Evolutionary conservation across 2,113 vertebrate species (phyloP), one percentile per base, ranked within the genome.

Genomic region (Malurus alboscapulatus): DNA sequence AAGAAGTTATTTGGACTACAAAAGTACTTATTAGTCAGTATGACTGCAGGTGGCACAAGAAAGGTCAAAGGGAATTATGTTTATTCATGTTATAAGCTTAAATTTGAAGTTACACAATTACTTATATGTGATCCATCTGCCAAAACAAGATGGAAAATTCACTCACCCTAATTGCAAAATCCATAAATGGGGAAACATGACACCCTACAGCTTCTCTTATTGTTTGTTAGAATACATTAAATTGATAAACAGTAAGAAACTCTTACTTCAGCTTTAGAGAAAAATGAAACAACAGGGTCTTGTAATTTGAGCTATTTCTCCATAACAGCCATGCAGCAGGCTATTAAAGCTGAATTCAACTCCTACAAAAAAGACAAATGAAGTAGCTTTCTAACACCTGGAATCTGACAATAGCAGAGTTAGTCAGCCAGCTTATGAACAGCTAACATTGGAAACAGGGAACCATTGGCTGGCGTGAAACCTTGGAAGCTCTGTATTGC

Each of bases 151-250:
- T 40, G 54, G 48, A 81, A 95, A 92, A 81, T 62, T 86, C 87
- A 94, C 48, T 95, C 85, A 85, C 55, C 8, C 84, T 79, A 69
- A 81, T 6, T 87, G 38, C 62, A 95, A 97, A 87, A 85, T 86
- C 84, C n/a, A 83, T 94, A 94, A 91, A 75, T 15, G 40, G 82
- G 78, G 66, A 80, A 93, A 80, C 45, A 90, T 9, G 53, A 92
- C 44, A 93, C 50, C 66, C 92, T 87, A 67, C 34, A 92, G 83
- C 7, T 87, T 38, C 57, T n/a, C 15, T 79, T 42, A 58, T 4
- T 87, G 20, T 51, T 45, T 69, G 4, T 21, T 82, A 94, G 71
- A 92, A 87, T 17, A 80, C 8, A 47, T 47, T 71, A 38, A 84
- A 77, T 32, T 27, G 47, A 83, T 80, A 77, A 93, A 92, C 79